Evolutionary conservation across 2,888 invertebrate species (phyloP), one percentile per base, ranked within the genome.

Genomic region (Cataglyphis albicans): DNA sequence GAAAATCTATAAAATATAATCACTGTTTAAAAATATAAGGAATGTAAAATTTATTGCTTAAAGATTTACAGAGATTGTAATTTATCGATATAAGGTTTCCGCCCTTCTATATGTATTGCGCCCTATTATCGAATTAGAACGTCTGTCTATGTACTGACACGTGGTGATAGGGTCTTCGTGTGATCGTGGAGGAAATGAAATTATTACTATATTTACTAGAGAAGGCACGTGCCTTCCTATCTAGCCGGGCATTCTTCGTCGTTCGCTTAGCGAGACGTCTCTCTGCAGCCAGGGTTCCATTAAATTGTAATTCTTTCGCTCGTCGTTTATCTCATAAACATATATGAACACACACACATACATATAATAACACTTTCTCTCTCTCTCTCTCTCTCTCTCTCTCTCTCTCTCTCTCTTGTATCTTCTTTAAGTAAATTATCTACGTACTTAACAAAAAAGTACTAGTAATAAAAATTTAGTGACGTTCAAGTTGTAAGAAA

Each of bases 101-200:
- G 25, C 3, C 2, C 38, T 52, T 72, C 32, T 44, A 12, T 41
- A 32, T 21, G 21, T 70, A 18, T 78, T 41, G 44, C 21, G 10
- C 7, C 32, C 18, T 70, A 21, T 76, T 76, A 68, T 78, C 21
- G 72, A 32, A 15, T 78, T 78, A 59, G 32, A 7, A 68, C 6
- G 18, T 68, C 29, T 68, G 21, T 59, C 18, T 65, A n/a, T 74
- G 35, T 70, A 41, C 59, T 48, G 32, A 41, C 44, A 35, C 18
- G 15, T 18, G 41, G 29, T 35, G 44, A 72, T 72, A 70, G 57
- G 32, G 57, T 3, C 32, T 44, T 68, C 57, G 15, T 65, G 44
- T 65, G 57, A 68, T 78, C 32, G 41, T 44, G 44, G 25, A 78
- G 78, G 32, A 78, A 78, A 78, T 72, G 72, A 78, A 72, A 72